Base-by-base conservation (phyloP, 1,140 invertebrate genomes). In the Diachasmimorpha longicaudata region DNA sequence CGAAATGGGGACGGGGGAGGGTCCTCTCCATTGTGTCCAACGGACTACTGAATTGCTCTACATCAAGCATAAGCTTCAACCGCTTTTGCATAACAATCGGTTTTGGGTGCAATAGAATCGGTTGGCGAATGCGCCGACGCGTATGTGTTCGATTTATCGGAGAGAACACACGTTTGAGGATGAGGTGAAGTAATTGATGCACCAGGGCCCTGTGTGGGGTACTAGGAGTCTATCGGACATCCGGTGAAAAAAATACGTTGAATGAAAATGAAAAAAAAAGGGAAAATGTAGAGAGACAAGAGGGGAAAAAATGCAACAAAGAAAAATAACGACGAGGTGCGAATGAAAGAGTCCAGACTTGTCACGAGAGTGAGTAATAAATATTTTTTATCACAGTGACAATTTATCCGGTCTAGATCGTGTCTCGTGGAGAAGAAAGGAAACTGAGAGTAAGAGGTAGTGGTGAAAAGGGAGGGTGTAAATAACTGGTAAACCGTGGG, bases 31-130 rank as follows among this genome's bases (percentile, higher is more conserved):
- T 86, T 86, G 85, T 85, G 81, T 81, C 79, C 81, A 80, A 84
- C 80, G 81, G 80, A 84, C 82, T 84, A 81, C 83, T 81, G 83
- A 85, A 85, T 85, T 83, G 82, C 82, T 82, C 81, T 80, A 81
- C 82, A 81, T 79, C 78, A 80, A 84, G 81, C 84, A 84, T 86
- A 87, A 86, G 82, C 84, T 83, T 72, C 36, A 63, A 78, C 75
- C 78, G 85, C 79, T 86, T 86, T 87, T 86, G 83, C 85, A 85
- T 85, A 81, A 85, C 81, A 86, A 87, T 85, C 84, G 80, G 72
- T 68, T 66, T 73, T 72, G 25, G 55, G 37, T 68, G 73, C 77
- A 70, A 72, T 76, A 73, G 75, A 75, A 79, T 80, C 69, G 74
- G 58, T 63, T 63, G 58, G 48, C 19, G 10, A 19, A 13, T 31